Evolutionary conservation across 2,888 invertebrate genomes (phyloP), one percentile per base, ranked within the genome.

Genomic region (Troides oblongomaculatus): DNA sequence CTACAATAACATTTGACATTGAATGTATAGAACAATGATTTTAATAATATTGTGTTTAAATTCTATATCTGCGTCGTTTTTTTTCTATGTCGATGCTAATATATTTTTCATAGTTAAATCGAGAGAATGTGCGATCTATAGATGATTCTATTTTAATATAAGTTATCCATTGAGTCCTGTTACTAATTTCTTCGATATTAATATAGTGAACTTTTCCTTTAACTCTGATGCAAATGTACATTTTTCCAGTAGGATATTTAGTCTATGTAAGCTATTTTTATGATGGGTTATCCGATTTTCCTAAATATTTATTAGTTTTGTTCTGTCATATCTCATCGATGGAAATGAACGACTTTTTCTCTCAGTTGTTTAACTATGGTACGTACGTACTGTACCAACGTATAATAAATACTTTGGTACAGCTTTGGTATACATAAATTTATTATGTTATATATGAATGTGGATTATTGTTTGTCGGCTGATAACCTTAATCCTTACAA

Each of bases 401-500:
- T 23, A n/a, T 25, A 23, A 18, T 25, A 18, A 14, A 25, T 57
- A 36, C 21, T 14, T 25, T 18, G 58, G 39, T 50, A 18, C 39
- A 12, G 60, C 60, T 68, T 64, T 60, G 59, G 18, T 23, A 23
- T 25, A 58, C 5, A 18, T n/a, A 18, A 18, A 5, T 53, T n/a
- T 53, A 5, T 53, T 18, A 25, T 56, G 56, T 56, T 56, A 56
- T 23, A 23, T 10, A 8, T 25, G 23, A 4, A 25, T 6, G 18
- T 18, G 53, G 46, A 56, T 56, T 21, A 53, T 18, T 21, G 10
- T 58, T 23, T 23, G 23, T 23, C 57, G 23, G 57, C 23, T 58
- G 57, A 58, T 58, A 23, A 10, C 23, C 12, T 58, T 21, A 36
- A 62, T 83, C 84, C 84, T 86, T 85, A 81, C 81, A 75, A 73